Evolutionary conservation across 1,140 invertebrate genomes (phyloP), one percentile per base, ranked within the genome.

Genomic region (Drosophila tropicalis): DNA sequence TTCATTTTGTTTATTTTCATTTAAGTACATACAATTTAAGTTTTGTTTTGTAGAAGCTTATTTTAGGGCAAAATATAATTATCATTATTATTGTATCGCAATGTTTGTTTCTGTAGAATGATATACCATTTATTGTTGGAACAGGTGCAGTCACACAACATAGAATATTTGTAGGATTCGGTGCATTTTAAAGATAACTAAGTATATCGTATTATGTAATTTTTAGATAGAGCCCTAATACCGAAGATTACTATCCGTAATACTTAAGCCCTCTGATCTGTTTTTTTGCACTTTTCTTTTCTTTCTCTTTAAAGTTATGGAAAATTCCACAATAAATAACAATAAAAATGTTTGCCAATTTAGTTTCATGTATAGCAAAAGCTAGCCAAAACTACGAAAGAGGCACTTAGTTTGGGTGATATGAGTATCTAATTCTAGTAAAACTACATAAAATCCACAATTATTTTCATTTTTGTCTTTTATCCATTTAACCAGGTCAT

Each of bases 341-440:
- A 68, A 64, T 62, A 67, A 70, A 76, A 67, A 67, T 57, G 29
- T 41, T 34, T 62, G 58, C 62, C 44, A 70, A 72, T 83, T 62
- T 5, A 58, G 51, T 41, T 64, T 36, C 47, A 62, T 29, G 54
- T 72, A 70, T 81, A 78, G 81, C 81, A 84, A 85, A 82, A 87
- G 82, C 83, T 77, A 67, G 72, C 79, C 66, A 41, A 47, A 68
- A 64, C 76, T 79, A 77, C 61, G 13, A 9, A 13, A 9, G 51
- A 87, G 72, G 79, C 79, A 76, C 76, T 87, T 82, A 29, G 36
- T 40, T 29, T 58, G 72, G 61, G 79, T 70, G 73, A 62, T 36
- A 63, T 78, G 71, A 76, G 29, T 64, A 55, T 58, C 34, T 17
- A 17, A 58, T 63, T 67, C 44, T 51, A 51, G 17, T 51, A 22